Conservation (phyloP, 2,888 invertebrate species). For the Acleris literana region DNA sequence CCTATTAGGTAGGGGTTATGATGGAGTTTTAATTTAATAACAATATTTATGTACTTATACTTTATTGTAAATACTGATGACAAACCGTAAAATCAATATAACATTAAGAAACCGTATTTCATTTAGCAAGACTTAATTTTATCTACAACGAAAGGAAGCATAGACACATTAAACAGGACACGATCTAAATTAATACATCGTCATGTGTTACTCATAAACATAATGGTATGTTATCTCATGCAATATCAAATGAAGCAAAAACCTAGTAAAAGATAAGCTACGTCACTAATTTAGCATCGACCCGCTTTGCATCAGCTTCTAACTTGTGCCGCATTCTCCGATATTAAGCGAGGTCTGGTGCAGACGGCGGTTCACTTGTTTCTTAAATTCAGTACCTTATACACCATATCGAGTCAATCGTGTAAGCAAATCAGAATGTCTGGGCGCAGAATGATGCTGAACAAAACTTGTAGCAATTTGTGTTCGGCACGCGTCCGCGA, state of each 20-base stretch:
- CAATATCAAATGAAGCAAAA: slow-evolving; percentile 4
- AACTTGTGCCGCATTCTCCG: slow-evolving; percentile 57
- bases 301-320: slow-evolving; percentile 27
- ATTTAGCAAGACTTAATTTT: too few species aligned
- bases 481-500: slow-evolving; percentile 65
- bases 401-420: too few species aligned
- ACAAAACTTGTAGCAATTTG: slow-evolving; percentile 69
- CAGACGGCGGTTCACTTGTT: slow-evolving; percentile 61
- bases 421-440: too few species aligned
- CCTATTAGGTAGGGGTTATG: too few species aligned
- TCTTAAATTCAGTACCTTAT: slow-evolving; percentile 45
- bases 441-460: slow-evolving; percentile 43
- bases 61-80: too few species aligned
- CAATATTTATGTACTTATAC: too few species aligned
- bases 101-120: too few species aligned
- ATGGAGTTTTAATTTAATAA: too few species aligned
- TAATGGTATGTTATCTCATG: slow-evolving; percentile 29
- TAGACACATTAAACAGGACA: not conserved
- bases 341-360: slow-evolving; percentile 50
- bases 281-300: slow-evolving; percentile 4
- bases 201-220: slow-evolving; percentile 35
- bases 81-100: too few species aligned
- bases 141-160: not conserved
- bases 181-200: not conserved
- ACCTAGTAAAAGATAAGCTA: slow-evolving; percentile 5